These are phyloP conservation scores for Manis javanica DNA, from an alignment of 2,797 vertebrate species.

Conservation along the genomic window DNA sequence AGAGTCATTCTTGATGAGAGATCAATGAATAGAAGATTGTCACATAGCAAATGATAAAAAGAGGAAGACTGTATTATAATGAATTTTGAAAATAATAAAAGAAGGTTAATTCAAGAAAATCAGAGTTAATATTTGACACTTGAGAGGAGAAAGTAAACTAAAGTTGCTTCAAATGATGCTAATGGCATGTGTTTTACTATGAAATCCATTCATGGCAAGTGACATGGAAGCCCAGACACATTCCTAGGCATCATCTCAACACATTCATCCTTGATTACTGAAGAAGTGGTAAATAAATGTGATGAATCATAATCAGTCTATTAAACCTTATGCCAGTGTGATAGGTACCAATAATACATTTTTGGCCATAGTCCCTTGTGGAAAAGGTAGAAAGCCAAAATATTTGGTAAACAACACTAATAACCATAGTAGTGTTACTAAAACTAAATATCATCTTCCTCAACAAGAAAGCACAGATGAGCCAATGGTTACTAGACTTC, in stretches of 20 bases:
- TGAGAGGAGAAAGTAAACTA: background rate
- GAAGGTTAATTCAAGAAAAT: background rate
- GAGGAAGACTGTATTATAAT: background rate
- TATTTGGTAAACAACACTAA: background rate
- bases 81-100: slow-evolving; percentile 15
- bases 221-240: background rate
- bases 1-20: background rate
- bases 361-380: background rate
- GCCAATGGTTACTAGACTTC: background rate
- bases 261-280: background rate
- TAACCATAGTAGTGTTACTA: background rate
- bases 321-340: background rate
- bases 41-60: background rate
- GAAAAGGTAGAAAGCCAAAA: background rate
- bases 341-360: background rate
- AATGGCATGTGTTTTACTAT: background rate
- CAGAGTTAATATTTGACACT: background rate
- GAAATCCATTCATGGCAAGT: background rate
- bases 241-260: background rate
- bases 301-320: background rate
- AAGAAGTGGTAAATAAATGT: background rate
- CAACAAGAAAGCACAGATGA: background rate
- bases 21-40: background rate
- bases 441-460: slow-evolving; percentile 12
- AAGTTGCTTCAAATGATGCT: background rate